Conservation (phyloP, 2,113 vertebrate species). For the Vidua chalybeata region DNA sequence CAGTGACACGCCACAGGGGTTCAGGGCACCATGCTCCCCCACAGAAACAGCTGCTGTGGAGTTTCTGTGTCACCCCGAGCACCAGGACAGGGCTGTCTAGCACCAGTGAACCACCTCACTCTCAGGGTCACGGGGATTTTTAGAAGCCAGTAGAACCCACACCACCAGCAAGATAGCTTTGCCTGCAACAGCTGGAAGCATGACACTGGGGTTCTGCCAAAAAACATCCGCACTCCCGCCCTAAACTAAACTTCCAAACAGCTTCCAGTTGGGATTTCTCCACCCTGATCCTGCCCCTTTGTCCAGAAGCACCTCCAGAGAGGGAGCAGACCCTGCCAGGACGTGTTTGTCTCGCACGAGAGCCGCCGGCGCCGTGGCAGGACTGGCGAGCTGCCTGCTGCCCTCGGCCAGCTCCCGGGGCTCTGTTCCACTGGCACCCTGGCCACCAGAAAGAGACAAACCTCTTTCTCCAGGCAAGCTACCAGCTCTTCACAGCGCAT, state of each 20-base stretch:
- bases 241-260: neutral
- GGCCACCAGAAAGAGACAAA: neutral
- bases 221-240: neutral
- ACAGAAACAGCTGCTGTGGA: fast-evolving
- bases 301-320: neutral
- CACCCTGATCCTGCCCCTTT: neutral
- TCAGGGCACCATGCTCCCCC: neutral
- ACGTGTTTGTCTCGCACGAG: fast-evolving
- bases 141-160: neutral
- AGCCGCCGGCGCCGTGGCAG: neutral
- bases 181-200: neutral
- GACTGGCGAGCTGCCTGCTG: neutral
- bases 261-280: neutral
- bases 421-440: neutral
- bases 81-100: neutral
- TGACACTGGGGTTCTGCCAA: neutral
- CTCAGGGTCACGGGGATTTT: neutral
- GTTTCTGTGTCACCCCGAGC: neutral
- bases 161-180: fast-evolving
- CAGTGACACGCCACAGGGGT: neutral
- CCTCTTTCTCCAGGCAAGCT: neutral
- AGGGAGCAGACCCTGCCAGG: neutral
- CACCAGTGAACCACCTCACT: neutral
- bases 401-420: fast-evolving
- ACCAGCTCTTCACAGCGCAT: neutral